Evolutionary conservation across 2,888 invertebrate genomes (phyloP).

Genomic region (Dicycla oo): DNA sequence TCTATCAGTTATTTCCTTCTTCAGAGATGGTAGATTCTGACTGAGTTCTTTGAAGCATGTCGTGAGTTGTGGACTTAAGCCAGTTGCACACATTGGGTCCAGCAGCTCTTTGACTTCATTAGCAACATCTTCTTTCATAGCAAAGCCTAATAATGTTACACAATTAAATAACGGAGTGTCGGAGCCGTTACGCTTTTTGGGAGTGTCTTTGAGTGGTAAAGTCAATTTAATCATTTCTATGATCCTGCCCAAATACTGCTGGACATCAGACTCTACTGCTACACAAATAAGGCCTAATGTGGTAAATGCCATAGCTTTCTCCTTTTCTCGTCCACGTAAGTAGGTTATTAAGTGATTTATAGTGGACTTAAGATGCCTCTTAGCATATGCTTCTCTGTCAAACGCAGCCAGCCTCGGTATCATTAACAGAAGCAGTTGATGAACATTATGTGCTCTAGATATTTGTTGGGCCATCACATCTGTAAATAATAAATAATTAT

Average conservation of each 20-base stretch:
- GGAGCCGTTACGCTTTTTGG: slow-evolving; percentile 93
- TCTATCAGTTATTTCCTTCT: slow-evolving; percentile 97
- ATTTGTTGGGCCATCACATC: slow-evolving; percentile 96
- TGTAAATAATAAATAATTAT: slow-evolving; percentile 70
- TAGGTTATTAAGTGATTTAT: slow-evolving; percentile 95
- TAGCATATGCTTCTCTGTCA: slow-evolving; percentile 94
- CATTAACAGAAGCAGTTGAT: slow-evolving; percentile 96
- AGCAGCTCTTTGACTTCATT: slow-evolving; percentile 95
- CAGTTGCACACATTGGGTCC: slow-evolving; percentile 97
- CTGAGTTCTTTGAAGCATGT: slow-evolving; percentile 98
- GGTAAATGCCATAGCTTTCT: slow-evolving; percentile 96
- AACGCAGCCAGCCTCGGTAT: slow-evolving; percentile 98
- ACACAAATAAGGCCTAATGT: slow-evolving; percentile 98
- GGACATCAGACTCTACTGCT: slow-evolving; percentile 95
- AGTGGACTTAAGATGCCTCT: slow-evolving; percentile 93
- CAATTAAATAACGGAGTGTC: slow-evolving; percentile 98
- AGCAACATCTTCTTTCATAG: slow-evolving; percentile 95
- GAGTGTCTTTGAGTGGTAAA: slow-evolving; percentile 94
- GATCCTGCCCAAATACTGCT: slow-evolving; percentile 94
- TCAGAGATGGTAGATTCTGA: slow-evolving; percentile 96
- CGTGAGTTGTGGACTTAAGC: slow-evolving; percentile 96
- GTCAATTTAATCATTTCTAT: slow-evolving; percentile 95
- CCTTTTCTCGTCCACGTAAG: slow-evolving; percentile 95
- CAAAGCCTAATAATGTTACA: slow-evolving; percentile 97
- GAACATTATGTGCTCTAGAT: slow-evolving; percentile 95